Evolutionary conservation across 2,113 vertebrate species (phyloP), one percentile per base, ranked within the genome.

Genomic region (Rhineura floridana): DNA sequence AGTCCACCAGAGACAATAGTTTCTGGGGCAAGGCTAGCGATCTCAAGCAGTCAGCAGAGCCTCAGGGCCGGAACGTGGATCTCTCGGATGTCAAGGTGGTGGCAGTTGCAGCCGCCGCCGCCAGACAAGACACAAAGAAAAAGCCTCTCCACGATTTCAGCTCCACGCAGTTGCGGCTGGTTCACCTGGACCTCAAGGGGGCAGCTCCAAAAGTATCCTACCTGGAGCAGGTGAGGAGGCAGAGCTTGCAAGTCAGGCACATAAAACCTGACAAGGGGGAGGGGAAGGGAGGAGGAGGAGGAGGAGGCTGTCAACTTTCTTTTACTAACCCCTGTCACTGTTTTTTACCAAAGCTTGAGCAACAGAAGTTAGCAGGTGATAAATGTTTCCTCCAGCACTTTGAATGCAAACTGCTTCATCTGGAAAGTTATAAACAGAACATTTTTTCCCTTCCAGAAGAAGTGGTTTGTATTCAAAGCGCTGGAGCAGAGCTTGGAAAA

Each of bases 171-270:
- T 93, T 97, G 91, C 95, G 93, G 65, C 85, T 98, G 10, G 96
- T 98, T 28, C 97, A 98, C 91, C 93, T 98, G 81, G 97, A 98
- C 83, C 97, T 98, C 82, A 98, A 98, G 87, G 97, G 97, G 63
- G 97, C 97, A 19, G 93, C 97, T 0, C 97, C 97, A 42, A 97
- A 95, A 88, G 87, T 98, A 5, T 95, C 95, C 76, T 98, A 97
- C 89, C 90, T 97, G 85, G 96, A 97, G 28, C 93, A 97, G 97
- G 97, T 98, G 90, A 96, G 95, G 9, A n/a, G 36, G 69, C 28
- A 3, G 25, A 15, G 36, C 33, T 11, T 21, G 13, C 28, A 44
- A 13, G 0, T 1, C 7, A 63, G 33, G 62, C 1, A 6, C 67
- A 13, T 4, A 2, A 23, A 19, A 15, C 80, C n/a, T 50, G 82